Evolutionary conservation across 2,113 vertebrate species (phyloP).

Genomic region (Pituophis catenifer): DNA sequence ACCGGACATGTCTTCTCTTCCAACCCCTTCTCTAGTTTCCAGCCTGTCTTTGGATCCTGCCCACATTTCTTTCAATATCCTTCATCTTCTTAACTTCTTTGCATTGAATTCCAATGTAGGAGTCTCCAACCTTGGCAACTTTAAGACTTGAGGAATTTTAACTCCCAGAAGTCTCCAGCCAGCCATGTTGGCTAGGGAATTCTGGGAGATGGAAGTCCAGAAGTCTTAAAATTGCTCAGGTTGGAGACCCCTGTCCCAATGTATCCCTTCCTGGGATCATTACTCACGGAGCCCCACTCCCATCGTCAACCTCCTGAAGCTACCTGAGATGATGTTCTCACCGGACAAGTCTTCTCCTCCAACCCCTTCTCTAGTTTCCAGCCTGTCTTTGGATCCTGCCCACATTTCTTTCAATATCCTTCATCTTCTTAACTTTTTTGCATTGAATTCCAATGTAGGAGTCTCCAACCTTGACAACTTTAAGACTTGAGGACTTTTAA

Average conservation of each 20-base stretch:
- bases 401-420: not conserved
- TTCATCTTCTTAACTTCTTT: not conserved
- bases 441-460: too few species aligned
- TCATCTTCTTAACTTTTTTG: not conserved
- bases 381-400: not conserved
- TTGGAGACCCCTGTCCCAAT: not conserved
- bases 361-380: not conserved
- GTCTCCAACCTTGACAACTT: not conserved
- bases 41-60: not conserved
- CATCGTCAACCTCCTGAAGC: not conserved
- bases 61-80: not conserved
- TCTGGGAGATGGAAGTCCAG: not conserved
- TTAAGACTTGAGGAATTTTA: too few species aligned
- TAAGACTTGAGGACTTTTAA: not conserved
- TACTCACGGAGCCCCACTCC: not conserved
- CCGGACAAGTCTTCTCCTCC: not conserved
- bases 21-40: not conserved
- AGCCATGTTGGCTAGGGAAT: not conserved
- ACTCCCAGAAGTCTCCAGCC: too few species aligned
- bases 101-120: too few species aligned
- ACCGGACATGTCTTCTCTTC: not conserved
- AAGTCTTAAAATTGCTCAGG: not conserved
- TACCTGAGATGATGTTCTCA: not conserved
- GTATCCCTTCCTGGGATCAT: not conserved
- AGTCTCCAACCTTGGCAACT: too few species aligned